Base-by-base conservation (phyloP, 2,113 vertebrate genomes). In the Percopsis transmontana region DNA sequence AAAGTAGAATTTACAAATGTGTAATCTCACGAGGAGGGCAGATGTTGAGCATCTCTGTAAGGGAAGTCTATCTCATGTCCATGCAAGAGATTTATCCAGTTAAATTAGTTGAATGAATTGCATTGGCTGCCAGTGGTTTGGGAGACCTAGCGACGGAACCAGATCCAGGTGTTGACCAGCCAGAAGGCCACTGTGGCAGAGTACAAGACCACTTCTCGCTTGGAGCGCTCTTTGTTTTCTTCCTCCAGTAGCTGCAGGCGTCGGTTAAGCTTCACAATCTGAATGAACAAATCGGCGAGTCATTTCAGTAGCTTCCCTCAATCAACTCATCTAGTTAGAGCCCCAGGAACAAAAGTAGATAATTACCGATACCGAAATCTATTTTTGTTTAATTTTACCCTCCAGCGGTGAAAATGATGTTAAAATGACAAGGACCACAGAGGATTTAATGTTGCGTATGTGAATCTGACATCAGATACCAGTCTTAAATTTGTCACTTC, bases 251-350 rank as follows among this genome's bases (percentile, higher is more conserved):
- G 92, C 52, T 97, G 97, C 1, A 99, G 94, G 15, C 96, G 94
- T 13, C 96, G 93, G 81, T 99, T 99, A 73, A 99, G 90, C 87
- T 98, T 99, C 85, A 99, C 95, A 81, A 99, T 97, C 97, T 99
- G 82, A 59, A 53, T 2, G 38, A 70, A 15, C 15, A 66, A 58
- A 62, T 12, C n/a, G 41, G 53, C 7, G 23, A 55, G 24, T 2
- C 16, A 55, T 14, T 4, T 23, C 8, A 40, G 27, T 33, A 54
- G 18, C 38, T 50, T 39, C 20, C 12, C 55, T 18, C 5, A 48
- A 52, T 19, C 5, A 14, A 57, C 39, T 40, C 42, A 44, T 11
- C 10, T 33, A 33, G 27, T 33, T 33, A 33, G 5, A n/a, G 5
- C 27, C 27, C 27, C 27, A 33, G 5, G 5, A 33, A 33, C 27